Evolutionary conservation across 2,797 vertebrate species (phyloP), one percentile per base, ranked within the genome.

Genomic region (Karalla daura): DNA sequence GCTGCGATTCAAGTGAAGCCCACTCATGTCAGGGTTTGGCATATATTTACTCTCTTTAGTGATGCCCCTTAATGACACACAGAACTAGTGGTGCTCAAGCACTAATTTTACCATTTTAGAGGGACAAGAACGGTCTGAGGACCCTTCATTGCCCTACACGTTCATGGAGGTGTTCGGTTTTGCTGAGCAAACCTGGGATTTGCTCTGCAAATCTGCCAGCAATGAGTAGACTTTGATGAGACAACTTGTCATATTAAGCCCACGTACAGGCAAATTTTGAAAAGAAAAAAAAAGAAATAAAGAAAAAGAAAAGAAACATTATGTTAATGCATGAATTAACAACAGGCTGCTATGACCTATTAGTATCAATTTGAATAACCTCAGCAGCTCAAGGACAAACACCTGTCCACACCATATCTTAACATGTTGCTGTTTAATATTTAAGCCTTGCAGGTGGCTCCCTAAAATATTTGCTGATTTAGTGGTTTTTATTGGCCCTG

Each of bases 1-100:
- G 54, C 49, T 27, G 58, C 41, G 52, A 70, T 74, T 67, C 67
- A 65, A 62, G 32, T 27, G 39, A 69, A 59, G 0, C 36, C 33
- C 27, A 37, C 32, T 58, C 27, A 24, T 46, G 27, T 40, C 51
- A 7, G 4, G 24, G 32, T 55, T 44, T 55, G n/a, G 35, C 15
- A 58, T 54, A 14, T n/a, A 76, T 45, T 30, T 49, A 39, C 41
- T 45, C n/a, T 30, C n/a, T n/a, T n/a, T n/a, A n/a, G n/a, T n/a
- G n/a, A n/a, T n/a, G n/a, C n/a, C n/a, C n/a, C n/a, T n/a, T n/a
- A n/a, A n/a, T 30, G 10, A 30, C 28, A 30, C 7, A 7, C 28
- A 30, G 30, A 43, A 23, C 10, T 35, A 11, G 27, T n/a, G 14
- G 14, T 14, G 17, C 40, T 52, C 13, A 14, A 11, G 10, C 23